These are phyloP conservation scores for Lacerta agilis DNA, from an alignment of 2,797 vertebrate genomes.

Conservation along the genomic window DNA sequence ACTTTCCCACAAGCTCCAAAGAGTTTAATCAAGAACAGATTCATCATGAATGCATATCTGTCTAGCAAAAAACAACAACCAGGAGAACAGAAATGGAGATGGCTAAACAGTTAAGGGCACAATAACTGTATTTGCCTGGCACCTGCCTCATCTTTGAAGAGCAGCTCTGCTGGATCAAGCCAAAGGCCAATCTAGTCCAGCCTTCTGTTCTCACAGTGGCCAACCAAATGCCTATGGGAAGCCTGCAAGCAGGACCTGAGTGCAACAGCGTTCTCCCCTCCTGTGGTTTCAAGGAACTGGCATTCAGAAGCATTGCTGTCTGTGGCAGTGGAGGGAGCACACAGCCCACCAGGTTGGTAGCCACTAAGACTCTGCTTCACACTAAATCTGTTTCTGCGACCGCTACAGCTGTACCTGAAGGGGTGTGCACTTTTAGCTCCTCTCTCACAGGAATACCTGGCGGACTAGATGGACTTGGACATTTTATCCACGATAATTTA, in stretches of 20 bases:
- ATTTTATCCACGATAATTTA: neutral
- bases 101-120: neutral
- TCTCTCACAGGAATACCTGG: neutral
- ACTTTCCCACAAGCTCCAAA: conserved; percentile 19
- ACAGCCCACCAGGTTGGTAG: neutral
- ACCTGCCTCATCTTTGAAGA: no score
- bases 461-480: neutral
- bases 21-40: neutral
- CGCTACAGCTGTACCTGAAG: neutral
- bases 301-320: neutral
- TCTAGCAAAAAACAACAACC: conserved; percentile 39
- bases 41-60: conserved; percentile 29
- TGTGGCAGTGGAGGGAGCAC: no score
- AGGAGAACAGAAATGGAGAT: conserved; percentile 36
- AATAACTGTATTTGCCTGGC: no score
- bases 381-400: neutral
- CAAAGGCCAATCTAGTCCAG: neutral
- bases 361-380: no score
- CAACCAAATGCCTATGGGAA: no score
- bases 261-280: no score
- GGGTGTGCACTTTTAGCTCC: neutral
- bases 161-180: no score
- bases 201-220: neutral
- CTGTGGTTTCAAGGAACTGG: no score
- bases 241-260: no score